These are phyloP conservation scores for Hylyphantes graminicola DNA, from an alignment of 1,140 invertebrate species.

Conservation along the genomic window DNA sequence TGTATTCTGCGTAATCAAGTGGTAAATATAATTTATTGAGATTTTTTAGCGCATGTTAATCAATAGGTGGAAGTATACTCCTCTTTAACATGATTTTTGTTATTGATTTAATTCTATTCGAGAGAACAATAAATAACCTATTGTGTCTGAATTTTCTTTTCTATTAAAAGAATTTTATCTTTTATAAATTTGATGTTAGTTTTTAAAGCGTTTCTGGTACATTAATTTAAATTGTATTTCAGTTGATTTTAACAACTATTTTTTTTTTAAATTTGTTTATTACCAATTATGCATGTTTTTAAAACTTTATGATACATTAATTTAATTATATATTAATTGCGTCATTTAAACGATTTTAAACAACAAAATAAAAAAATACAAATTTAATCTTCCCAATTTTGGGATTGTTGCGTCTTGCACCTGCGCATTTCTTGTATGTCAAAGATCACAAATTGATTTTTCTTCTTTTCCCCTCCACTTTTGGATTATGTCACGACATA, in stretches of 20 bases:
- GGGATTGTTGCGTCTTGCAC: not conserved
- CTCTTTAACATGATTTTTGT: too few relatives aligned
- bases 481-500: conserved; percentile 36
- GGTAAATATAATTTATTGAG: too few relatives aligned
- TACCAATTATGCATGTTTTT: not conserved
- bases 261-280: not conserved
- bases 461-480: not conserved
- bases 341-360: not conserved
- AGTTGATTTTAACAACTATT: not conserved
- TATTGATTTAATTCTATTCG: too few relatives aligned
- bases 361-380: not conserved
- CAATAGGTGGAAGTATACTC: too few relatives aligned
- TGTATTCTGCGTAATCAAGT: too few relatives aligned
- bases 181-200: too few relatives aligned
- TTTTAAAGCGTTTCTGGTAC: too few relatives aligned
- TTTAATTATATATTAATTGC: not conserved
- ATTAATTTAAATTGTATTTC: too few relatives aligned
- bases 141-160: too few relatives aligned
- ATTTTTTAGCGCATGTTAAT: too few relatives aligned
- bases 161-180: too few relatives aligned
- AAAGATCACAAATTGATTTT: not conserved
- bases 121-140: too few relatives aligned
- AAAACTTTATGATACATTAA: not conserved
- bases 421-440: not conserved
- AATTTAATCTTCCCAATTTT: not conserved